phyloP scores from a whole-genome alignment of 2,113 vertebrate genomes.

The Pholis gunnellus region DNA sequence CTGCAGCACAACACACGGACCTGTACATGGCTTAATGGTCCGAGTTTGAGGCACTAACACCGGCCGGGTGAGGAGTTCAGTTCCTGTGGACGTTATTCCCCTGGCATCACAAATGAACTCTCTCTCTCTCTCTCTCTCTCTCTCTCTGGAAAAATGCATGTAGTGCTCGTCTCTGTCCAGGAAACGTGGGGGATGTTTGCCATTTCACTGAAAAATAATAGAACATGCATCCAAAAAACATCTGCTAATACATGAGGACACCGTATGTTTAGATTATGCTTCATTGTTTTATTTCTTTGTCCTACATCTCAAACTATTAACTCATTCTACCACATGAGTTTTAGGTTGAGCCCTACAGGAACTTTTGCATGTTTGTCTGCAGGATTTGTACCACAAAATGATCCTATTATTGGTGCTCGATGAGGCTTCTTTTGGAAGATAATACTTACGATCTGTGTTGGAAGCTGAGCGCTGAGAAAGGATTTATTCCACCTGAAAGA shows the following conservation, averaged over 20 bases:
- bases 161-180: background rate
- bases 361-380: conserved; percentile 1
- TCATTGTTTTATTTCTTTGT: conserved; percentile 47
- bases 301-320: conserved; percentile 37
- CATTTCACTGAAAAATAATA: background rate
- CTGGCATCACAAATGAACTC: conserved; percentile 26
- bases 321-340: conserved; percentile 32
- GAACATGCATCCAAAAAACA: background rate
- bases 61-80: conserved; percentile 35
- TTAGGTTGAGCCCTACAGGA: conserved; percentile 16
- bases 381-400: background rate
- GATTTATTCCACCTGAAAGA: background rate
- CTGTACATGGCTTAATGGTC: conserved; percentile 16
- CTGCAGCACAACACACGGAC: conserved; percentile 38
- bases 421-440: background rate
- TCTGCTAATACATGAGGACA: background rate
- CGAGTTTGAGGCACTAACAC: conserved; percentile 1
- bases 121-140: background rate
- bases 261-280: conserved; percentile 40
- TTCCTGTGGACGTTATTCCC: conserved; percentile 40
- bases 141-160: background rate
- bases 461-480: background rate
- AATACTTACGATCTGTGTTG: background rate
- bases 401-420: background rate
- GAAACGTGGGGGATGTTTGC: conserved; percentile 5